Evolutionary conservation across 2,113 vertebrate species (phyloP).

Genomic region (Oncorhynchus tshawytscha): DNA sequence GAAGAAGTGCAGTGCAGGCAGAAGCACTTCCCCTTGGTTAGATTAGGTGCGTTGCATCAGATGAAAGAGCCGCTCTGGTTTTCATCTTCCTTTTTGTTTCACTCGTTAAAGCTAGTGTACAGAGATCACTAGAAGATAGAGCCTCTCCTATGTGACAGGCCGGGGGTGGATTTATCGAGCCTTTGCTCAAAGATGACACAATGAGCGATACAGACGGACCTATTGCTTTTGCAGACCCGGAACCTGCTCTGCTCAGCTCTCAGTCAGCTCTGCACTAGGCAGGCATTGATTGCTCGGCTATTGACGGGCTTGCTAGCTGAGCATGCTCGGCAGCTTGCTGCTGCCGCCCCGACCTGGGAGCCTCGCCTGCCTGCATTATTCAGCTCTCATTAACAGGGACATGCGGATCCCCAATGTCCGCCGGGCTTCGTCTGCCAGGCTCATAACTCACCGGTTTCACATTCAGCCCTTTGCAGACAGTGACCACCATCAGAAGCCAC

Average conservation of each 20-base stretch:
- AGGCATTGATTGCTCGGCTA: conserved; percentile 1
- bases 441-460: conserved; percentile 18
- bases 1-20: background rate
- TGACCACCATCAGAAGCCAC: conserved; percentile 7
- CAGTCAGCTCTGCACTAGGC: background rate
- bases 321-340: background rate
- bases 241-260: background rate
- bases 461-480: conserved; percentile 14
- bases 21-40: conserved; percentile 16
- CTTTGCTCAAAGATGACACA: conserved; percentile 6
- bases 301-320: conserved; percentile 1
- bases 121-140: background rate
- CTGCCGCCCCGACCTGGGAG: background rate
- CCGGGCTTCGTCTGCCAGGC: background rate
- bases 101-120: background rate
- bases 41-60: conserved; percentile 27
- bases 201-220: conserved; percentile 7
- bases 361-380: conserved; percentile 23
- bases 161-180: conserved; percentile 23
- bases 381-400: conserved; percentile 22
- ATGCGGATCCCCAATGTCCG: conserved; percentile 6
- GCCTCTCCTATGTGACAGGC: background rate
- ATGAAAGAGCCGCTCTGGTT: conserved; percentile 27
- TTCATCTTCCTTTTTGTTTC: conserved; percentile 1
- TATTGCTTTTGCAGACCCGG: background rate